Base-by-base conservation (phyloP, 37 sponge, comb jelly and placozoan genomes). In the Ephydatia muelleri region DNA sequence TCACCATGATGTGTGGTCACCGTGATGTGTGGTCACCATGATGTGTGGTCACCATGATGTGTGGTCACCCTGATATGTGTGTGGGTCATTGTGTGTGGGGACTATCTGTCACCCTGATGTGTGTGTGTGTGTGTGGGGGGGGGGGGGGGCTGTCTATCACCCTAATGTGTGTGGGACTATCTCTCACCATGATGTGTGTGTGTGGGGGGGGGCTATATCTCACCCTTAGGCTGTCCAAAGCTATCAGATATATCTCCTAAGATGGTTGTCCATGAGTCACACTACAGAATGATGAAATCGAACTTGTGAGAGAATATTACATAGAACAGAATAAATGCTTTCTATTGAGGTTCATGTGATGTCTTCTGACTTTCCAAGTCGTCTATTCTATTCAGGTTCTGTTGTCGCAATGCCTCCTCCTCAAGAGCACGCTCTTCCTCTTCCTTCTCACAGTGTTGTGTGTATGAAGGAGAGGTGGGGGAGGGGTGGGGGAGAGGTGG, bases 191-290 rank as follows among this genome's bases (percentile, higher is more conserved):
- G 65, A n/a, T 49, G 65, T 25, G 21, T 40, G 25, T 21, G 3
- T 27, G 30, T 65, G 8, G 1, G 36, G 5, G 31, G 21, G 65
- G 33, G 21, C 27, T 72, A 34, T 78, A 33, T 32, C 49, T 12
- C 74, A 1, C 26, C 34, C 77, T 27, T 64, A 89, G 89, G 91
- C 2, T 90, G 91, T 80, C 4, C 71, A 16, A 82, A 6, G 5
- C 6, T 93, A 2, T 34, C 77, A 23, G 78, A 80, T 76, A 90
- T 93, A 33, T 28, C 39, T 5, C 49, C 57, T 66, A 73, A 82
- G 4, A 67, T 93, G 70, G 91, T 93, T 28, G 87, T 93, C 16
- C 90, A 90, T 34, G 75, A 83, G 74, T 40, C 84, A 5, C 79
- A 87, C 67, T 86, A 82, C 82, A 88, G 22, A 5, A 66, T 66